phyloP scores from a whole-genome alignment of 1,140 invertebrate species.

The Drosophila funebris region DNA sequence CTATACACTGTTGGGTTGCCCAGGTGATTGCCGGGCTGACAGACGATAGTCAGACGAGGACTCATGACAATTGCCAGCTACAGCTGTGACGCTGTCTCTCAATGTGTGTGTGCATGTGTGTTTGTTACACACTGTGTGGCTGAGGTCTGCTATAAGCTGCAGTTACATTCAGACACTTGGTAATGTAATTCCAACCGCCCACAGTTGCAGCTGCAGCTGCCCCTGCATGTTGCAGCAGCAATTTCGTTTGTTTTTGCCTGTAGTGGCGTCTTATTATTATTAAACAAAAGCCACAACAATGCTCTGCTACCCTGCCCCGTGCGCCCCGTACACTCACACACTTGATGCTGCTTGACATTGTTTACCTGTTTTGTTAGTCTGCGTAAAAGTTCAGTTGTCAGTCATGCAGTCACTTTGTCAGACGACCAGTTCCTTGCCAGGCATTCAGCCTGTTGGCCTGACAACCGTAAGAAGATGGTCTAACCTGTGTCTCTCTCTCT shows the following conservation, averaged over 20 bases:
- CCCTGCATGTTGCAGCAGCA: conserved; percentile 1
- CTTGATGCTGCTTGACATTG: conserved; percentile 43
- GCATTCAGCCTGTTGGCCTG: not conserved
- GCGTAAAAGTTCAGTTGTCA: conserved; percentile 55
- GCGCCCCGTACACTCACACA: not conserved
- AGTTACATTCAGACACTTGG: conserved; percentile 45
- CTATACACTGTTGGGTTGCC: conserved; percentile 43
- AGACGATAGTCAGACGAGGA: conserved; percentile 44
- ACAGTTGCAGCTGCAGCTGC: not conserved
- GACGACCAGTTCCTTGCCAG: conserved; percentile 14
- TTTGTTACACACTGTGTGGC: conserved; percentile 31
- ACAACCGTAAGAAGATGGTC: not conserved
- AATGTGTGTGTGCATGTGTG: not conserved
- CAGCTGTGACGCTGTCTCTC: conserved; percentile 6
- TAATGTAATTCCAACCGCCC: conserved; percentile 57
- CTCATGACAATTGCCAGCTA: conserved; percentile 65
- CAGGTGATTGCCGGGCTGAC: conserved; percentile 68
- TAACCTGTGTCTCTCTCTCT: not conserved
- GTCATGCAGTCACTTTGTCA: conserved; percentile 58
- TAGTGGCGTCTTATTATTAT: conserved; percentile 67
- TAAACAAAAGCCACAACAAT: conserved; percentile 53
- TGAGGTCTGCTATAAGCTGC: conserved; percentile 7
- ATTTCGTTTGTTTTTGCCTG: conserved; percentile 40
- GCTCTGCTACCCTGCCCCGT: conserved; percentile 11
- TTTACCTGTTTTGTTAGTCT: conserved; percentile 43